Evolutionary conservation across 2,113 vertebrate species (phyloP), one percentile per base, ranked within the genome.

Genomic region (Oreocharis arfaki): DNA sequence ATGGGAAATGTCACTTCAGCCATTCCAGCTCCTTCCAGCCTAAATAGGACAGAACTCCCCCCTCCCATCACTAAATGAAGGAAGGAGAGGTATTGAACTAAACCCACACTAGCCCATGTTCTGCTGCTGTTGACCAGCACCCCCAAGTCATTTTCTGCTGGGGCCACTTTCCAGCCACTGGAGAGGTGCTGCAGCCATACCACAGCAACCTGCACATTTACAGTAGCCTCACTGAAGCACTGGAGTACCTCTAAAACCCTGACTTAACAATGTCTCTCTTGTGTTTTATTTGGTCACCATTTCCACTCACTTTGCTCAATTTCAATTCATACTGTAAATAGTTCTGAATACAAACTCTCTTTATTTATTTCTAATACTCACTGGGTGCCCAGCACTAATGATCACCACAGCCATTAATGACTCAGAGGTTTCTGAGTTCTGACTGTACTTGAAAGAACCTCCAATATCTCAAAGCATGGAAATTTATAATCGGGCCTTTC

Each of bases 381-480:
- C 88, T 68, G 69, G 68, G 79, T 78, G 44, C 55, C 79, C 61
- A 60, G 79, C 23, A 56, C 37, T 96, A 92, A 95, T 84, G 85
- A 95, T 90, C 88, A 82, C 63, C 83, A 61, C 60, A 90, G 73
- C 73, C 46, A 71, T 64, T 95, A 93, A 67, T 2, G 6, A 60
- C 82, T 92, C 11, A 20, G 82, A 79, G 65, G 42, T 52, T 71
- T 87, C 61, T 26, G 44, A 84, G 33, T 32, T 84, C 79, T 88
- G 88, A 52, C 73, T 92, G 44, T 37, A 64, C 56, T 94, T 96
- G 71, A 96, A 95, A 96, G 85, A 80, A 56, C 16, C 41, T 80
- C 59, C 84, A 64, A 68, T 71, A 81, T 52, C 60, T 88, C 83
- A 87, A 87, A 91, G 78, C 28, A 67, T 22, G 22, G n/a, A 93